Evolutionary conservation across 2,797 vertebrate species (phyloP), one percentile per base, ranked within the genome.

Genomic region (Percopsis omiscomaycus): DNA sequence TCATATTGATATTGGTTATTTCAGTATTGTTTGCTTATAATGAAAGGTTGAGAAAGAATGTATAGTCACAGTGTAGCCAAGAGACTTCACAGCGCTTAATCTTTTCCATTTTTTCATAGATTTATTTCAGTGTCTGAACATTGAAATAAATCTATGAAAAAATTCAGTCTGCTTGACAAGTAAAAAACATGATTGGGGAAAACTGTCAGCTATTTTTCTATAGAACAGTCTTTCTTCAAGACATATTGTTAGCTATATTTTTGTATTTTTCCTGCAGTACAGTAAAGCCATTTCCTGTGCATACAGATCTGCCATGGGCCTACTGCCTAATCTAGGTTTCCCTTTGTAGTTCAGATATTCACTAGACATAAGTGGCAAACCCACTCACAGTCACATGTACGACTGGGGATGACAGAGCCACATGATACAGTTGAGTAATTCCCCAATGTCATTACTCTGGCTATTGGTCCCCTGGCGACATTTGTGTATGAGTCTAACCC

Each of bases 401-500:
- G 59, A 67, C 47, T 42, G 72, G 79, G 81, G 71, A 75, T 74
- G 74, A 79, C 71, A 71, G 55, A 64, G 70, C 59, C 81, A 63
- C 55, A 10, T 22, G 22, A 22, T 22, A 22, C 22, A 45, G 61
- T 52, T 62, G 56, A 62, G 62, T 77, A 32, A 49, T 14, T 58
- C 9, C 52, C 29, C 63, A 53, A 79, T 74, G 64, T 59, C n/a
- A 49, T 50, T 49, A 42, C 37, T 16, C 51, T 42, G 37, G 8
- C 37, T 8, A 42, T 42, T 42, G 37, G 8, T 42, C 8, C 37
- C 37, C 37, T 9, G 4, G 4, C 37, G 9, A 42, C 9, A 42
- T 42, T 42, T 42, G 8, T 42, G 37, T 9, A 9, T 8, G 9
- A 42, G 37, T 42, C 37, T 42, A 42, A 42, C 9, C 37, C 6